Evolutionary conservation across 23 tunicate species (phyloP), one percentile per base, ranked within the genome.

Genomic region (Corella eumyota): DNA sequence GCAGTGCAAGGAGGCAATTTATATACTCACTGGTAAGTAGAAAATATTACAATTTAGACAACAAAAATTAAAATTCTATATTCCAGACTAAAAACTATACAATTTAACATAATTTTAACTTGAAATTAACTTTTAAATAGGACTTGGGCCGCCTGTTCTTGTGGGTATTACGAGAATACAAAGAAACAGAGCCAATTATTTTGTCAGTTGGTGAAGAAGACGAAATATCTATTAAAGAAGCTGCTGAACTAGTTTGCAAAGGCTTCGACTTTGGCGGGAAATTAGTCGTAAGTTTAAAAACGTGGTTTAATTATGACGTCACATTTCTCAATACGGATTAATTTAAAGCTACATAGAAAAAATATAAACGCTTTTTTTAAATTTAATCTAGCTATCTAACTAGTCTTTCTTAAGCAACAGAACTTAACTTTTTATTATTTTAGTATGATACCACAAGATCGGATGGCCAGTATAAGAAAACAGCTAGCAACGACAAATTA

Each of bases 131-230:
- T n/a, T n/a, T n/a, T n/a, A n/a, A n/a, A n/a, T 34, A 78, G 86
- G 98, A 91, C 51, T 58, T 91, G 30, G 98, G 93, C 1, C 73
- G 92, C n/a, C 66, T 91, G 25, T 82, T 91, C 45, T 34, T 91
- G 51, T 91, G 98, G 98, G 98, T 91, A 21, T 64, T 91, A 17
- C 81, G 98, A 58, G 69, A 65, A 17, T 91, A 91, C 60, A 33
- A 75, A n/a, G 98, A 91, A 53, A 75, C 98, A n/a, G 98, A 83
- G 34, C 98, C 98, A 37, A 83, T 91, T 45, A 91, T 91, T 69
- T 52, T 91, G 44, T 91, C 98, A 0, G 98, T 91, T 20, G 66
- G 90, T 15, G 98, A 91, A 69, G 85, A 78, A 38, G 98, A 91
- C 35, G 98, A 91, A 64, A 82, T 91, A 2, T 91, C 98, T 23